Conservation (phyloP, 2,113 vertebrate species). For the Sardina pilchardus region DNA sequence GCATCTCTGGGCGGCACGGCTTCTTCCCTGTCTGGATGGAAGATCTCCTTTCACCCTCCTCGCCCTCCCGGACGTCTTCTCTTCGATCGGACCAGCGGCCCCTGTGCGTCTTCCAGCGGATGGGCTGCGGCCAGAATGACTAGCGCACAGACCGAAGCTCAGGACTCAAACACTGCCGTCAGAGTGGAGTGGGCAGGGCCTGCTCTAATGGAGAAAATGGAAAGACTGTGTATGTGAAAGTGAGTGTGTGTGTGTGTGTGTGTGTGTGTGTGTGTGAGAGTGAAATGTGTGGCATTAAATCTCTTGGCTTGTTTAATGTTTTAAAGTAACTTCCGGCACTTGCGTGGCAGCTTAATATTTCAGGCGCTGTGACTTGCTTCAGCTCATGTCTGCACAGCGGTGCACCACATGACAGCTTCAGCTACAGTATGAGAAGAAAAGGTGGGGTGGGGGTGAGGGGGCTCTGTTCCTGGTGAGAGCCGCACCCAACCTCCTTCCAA, state of each 20-base stretch:
- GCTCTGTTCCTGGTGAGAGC: not conserved
- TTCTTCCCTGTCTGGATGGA: not conserved
- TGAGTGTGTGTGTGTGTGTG: not conserved
- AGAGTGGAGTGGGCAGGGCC: not conserved
- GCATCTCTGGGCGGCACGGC: not conserved
- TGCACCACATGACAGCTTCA: not conserved
- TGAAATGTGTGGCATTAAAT: slow-evolving; percentile 1
- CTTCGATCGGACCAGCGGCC: not conserved
- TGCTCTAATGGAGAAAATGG: slow-evolving; percentile 11
- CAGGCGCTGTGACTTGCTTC: not conserved
- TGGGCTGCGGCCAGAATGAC: not conserved
- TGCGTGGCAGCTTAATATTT: not conserved
- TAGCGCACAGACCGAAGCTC: not conserved
- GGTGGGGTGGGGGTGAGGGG: not conserved
- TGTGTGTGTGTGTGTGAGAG: not conserved
- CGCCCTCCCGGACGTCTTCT: not conserved
- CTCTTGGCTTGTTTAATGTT: not conserved
- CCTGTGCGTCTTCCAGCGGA: not conserved
- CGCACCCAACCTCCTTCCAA: too few relatives aligned
- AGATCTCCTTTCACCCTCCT: not conserved
- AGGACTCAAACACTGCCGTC: not conserved
- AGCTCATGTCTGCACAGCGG: not conserved
- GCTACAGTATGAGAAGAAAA: not conserved
- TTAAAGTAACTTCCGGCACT: not conserved
- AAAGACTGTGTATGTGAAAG: not conserved